These are phyloP conservation scores for Tigriopus japonicus DNA, from an alignment of 1,140 invertebrate genomes.

Conservation along the genomic window DNA sequence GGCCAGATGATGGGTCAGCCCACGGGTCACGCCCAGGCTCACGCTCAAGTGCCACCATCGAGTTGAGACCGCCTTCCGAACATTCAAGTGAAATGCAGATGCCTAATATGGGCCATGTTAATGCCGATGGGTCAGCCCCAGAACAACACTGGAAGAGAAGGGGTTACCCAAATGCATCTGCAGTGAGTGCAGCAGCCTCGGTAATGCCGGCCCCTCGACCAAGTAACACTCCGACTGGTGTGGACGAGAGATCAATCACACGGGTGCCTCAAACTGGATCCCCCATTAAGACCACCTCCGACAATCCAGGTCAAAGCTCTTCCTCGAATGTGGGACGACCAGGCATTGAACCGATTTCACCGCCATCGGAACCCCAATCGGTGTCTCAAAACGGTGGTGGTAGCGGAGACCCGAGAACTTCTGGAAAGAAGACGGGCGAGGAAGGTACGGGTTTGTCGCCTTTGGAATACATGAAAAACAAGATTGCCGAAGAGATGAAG, in stretches of 20 bases:
- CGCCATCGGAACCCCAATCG: not conserved
- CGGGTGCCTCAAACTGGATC: slow-evolving; percentile 7
- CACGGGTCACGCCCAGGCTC: not conserved
- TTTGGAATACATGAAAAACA: slow-evolving; percentile 14
- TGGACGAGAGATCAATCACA: slow-evolving; percentile 12
- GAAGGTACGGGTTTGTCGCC: not conserved
- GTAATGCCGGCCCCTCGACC: not conserved
- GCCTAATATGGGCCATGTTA: not conserved
- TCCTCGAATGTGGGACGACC: not conserved
- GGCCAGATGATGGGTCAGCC: not conserved
- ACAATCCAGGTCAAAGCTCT: not conserved
- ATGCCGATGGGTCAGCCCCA: no score
- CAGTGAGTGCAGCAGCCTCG: not conserved
- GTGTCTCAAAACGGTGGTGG: not conserved
- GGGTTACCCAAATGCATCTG: not conserved
- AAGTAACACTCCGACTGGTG: not conserved
- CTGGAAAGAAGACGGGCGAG: not conserved
- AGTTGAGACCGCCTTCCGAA: not conserved
- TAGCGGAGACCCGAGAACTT: not conserved
- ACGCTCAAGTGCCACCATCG: not conserved
- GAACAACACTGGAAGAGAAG: no score
- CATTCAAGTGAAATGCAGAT: not conserved
- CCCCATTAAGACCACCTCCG: not conserved
- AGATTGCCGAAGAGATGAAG: slow-evolving; percentile 14
- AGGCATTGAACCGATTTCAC: not conserved